phyloP scores from a whole-genome alignment of 2,797 vertebrate species.

The Argyrosomus regius region DNA sequence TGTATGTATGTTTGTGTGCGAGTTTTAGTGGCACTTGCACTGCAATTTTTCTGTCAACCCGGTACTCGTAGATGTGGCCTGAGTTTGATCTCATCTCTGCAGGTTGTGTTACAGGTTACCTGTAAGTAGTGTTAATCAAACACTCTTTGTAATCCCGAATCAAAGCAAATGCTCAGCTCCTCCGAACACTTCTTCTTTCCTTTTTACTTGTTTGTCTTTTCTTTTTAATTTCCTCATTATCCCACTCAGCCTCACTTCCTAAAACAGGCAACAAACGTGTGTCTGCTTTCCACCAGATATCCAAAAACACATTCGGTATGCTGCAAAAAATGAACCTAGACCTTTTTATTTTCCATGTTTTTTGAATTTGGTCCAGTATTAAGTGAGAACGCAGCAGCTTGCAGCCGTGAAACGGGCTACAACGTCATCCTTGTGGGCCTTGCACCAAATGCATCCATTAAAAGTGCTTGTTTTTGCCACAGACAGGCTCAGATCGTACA shows the following conservation, averaged over 20 bases:
- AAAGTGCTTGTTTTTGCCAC: too few relatives aligned
- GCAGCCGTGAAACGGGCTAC: too few relatives aligned
- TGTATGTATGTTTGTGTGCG: neutral
- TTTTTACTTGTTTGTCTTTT: constrained; percentile 7
- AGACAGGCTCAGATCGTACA: too few relatives aligned
- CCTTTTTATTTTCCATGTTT: too few relatives aligned
- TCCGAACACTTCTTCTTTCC: neutral
- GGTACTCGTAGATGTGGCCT: constrained; percentile 15
- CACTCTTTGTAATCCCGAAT: constrained; percentile 53
- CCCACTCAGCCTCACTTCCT: neutral
- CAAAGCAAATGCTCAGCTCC: constrained; percentile 41
- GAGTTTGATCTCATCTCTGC: constrained; percentile 34
- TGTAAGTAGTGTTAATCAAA: constrained; percentile 62
- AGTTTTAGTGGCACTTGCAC: neutral
- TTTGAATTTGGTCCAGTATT: too few relatives aligned
- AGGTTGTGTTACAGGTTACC: constrained; percentile 42
- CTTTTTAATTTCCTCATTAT: constrained; percentile 24
- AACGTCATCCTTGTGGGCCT: too few relatives aligned
- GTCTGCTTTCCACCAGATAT: neutral
- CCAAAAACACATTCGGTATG: neutral
- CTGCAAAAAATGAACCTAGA: too few relatives aligned
- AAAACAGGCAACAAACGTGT: neutral
- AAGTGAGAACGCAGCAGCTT: too few relatives aligned
- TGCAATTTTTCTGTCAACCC: neutral
- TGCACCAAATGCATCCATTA: too few relatives aligned